Evolutionary conservation across 2,888 invertebrate species (phyloP).

Genomic region (Eristalinus sepulchralis): DNA sequence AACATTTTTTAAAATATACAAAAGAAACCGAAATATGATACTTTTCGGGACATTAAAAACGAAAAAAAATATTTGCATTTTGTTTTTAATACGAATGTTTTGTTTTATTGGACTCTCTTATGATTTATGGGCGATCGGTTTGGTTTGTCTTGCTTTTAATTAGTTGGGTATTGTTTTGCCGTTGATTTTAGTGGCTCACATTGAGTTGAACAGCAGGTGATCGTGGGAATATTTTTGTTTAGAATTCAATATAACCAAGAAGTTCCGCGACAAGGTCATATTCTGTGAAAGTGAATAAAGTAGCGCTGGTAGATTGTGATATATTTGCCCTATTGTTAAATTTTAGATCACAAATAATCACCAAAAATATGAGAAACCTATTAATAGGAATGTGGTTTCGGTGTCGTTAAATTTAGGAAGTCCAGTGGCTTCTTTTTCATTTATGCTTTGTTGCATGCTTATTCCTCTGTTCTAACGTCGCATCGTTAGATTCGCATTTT

Average conservation of each 20-base stretch:
- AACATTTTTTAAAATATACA: background rate
- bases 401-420: too few species aligned
- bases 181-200: background rate
- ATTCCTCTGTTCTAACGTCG: too few species aligned
- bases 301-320: background rate
- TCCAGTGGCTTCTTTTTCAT: too few species aligned
- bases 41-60: constrained; percentile 12
- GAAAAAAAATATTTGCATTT: background rate
- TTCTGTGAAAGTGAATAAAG: background rate
- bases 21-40: constrained; percentile 30
- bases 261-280: background rate
- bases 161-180: background rate
- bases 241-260: background rate
- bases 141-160: background rate
- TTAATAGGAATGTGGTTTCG: too few species aligned
- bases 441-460: too few species aligned
- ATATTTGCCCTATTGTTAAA: too few species aligned
- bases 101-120: background rate
- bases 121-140: constrained; percentile 3
- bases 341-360: too few species aligned
- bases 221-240: background rate
- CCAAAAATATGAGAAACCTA: too few species aligned
- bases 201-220: background rate
- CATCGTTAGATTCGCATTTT: too few species aligned
- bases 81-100: background rate